Percentiles rank a stretch among this genome's conserved stretches.
Evolutionary conservation across 2,113 vertebrate species (phyloP).

Genomic region (Coracopsis vasa): DNA sequence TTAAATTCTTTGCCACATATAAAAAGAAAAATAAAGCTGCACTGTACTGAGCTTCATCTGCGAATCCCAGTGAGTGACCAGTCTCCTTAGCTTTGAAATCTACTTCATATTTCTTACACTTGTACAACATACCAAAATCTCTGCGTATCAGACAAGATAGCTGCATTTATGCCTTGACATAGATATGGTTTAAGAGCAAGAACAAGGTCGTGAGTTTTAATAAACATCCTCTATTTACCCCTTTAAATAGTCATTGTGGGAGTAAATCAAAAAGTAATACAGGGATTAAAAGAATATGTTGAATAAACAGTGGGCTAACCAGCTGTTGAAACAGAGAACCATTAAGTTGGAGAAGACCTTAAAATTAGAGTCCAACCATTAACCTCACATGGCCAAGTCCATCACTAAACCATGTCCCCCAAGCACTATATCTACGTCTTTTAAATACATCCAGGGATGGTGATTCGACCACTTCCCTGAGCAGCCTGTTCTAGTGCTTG

Average conservation of each 20-base stretch:
- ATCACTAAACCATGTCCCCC: not conserved
- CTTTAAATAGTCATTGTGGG: not conserved
- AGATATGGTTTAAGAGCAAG: not conserved
- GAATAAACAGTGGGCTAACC: not conserved
- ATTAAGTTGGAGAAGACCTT: not conserved
- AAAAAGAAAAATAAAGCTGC: not conserved
- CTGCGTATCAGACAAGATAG: not conserved
- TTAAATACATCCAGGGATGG: not conserved
- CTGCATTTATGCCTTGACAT: not conserved
- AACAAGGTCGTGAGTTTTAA: not conserved
- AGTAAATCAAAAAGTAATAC: not conserved
- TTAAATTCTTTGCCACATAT: not conserved
- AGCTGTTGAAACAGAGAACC: not conserved
- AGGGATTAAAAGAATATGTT: not conserved
- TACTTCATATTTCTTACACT: not conserved
- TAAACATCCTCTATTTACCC: not conserved
- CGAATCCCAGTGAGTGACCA: not conserved
- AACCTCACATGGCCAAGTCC: not conserved
- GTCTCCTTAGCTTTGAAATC: not conserved
- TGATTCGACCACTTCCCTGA: not conserved
- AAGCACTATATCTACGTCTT: not conserved
- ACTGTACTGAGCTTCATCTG: not conserved
- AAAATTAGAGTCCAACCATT: rapidly evolving
- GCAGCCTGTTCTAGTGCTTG: not conserved
- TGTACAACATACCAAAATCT: not conserved